Base-by-base conservation (phyloP, 2,797 vertebrate species). In the Phrynocephalus vlangalii region DNA sequence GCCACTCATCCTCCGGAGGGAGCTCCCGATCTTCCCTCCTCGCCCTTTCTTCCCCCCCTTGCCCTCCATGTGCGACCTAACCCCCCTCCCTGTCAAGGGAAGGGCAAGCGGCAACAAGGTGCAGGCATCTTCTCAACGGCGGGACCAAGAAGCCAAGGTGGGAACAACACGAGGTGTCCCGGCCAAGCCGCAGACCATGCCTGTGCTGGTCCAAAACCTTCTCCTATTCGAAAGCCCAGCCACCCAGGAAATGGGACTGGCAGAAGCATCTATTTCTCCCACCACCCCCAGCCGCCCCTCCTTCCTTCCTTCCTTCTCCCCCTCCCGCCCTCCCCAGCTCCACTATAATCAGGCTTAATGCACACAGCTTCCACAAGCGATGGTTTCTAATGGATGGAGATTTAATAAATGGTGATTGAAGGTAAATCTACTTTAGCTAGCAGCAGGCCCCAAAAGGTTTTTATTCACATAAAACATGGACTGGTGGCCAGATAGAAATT, bases 351-450 rank as follows among this genome's bases (percentile, higher is more conserved):
- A 97, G 98, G 98, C 97, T 98, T 99, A 99, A 99, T 98, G 98
- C 97, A 96, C 95, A 93, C 94, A 84, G 97, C 97, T 97, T 97
- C 96, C 97, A 96, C 96, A 97, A 97, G 97, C 96, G 91, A 96
- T 95, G 93, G 94, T 97, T 98, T 98, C 98, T 97, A 98, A 98
- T 98, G 98, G 97, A 97, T 96, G 95, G 98, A 98, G 98, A 98
- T 99, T 99, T 99, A 98, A 98, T 98, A 99, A 99, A 99, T 98
- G 98, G 98, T 97, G 97, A 99, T 98, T 98, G 98, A 97, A 98
- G 97, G 97, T 97, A 98, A 99, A 99, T 98, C 98, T 98, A 98
- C 98, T 99, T 98, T 98, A 95, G 95, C 95, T 96, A 96, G 97
- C 94, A 95, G 97, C 96, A 97, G 95, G 28, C 94, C 96, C 93